phyloP scores from a whole-genome alignment of 2,888 invertebrate species.

The Drosophila anomalipes region DNA sequence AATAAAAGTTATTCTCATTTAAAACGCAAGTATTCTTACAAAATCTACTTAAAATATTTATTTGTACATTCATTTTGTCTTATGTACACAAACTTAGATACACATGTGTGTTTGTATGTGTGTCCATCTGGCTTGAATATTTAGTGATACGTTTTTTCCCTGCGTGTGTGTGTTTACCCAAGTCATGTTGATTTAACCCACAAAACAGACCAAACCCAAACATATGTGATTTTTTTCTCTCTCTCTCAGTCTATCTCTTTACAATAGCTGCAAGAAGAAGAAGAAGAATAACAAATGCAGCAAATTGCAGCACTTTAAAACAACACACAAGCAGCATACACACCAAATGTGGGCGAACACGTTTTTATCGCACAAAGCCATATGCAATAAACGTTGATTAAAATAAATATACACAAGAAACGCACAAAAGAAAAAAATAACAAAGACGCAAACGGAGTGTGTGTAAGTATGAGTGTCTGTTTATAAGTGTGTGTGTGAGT shows the following conservation, averaged over 20 bases:
- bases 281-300: conserved; percentile 46
- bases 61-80: background rate
- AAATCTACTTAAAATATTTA: background rate
- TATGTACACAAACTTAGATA: background rate
- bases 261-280: conserved; percentile 10
- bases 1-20: background rate
- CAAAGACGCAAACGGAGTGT: conserved; percentile 28
- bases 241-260: background rate
- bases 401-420: conserved; percentile 66
- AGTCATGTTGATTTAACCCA: conserved; percentile 72
- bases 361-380: conserved; percentile 78
- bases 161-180: conserved; percentile 64
- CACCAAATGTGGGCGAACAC: conserved; percentile 80
- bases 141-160: conserved; percentile 32
- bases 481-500: conserved; percentile 1
- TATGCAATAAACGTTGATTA: conserved; percentile 79
- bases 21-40: background rate
- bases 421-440: conserved; percentile 41
- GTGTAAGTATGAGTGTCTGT: background rate
- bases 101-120: background rate
- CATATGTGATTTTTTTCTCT: conserved; percentile 58
- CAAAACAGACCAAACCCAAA: conserved; percentile 62
- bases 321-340: conserved; percentile 31
- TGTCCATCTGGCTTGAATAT: conserved; percentile 23
- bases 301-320: conserved; percentile 62